These are phyloP conservation scores for Smutsia temminckii DNA, from an alignment of 2,797 vertebrate genomes.

Conservation along the genomic window DNA sequence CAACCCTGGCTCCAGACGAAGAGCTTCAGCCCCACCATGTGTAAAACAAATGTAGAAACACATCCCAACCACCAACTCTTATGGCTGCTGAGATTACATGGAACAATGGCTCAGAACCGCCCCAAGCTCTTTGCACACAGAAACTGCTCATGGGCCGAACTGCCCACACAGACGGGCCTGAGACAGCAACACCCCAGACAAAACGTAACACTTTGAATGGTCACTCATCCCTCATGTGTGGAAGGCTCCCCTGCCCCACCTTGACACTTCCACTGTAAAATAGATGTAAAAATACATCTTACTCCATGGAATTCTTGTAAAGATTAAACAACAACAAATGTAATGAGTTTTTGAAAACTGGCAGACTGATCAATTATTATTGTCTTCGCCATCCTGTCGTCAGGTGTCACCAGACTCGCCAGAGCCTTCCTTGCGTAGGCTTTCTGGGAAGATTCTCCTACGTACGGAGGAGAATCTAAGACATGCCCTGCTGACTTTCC, in stretches of 20 bases:
- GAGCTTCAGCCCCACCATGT: not conserved
- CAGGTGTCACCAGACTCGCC: not conserved
- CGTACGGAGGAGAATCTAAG: not conserved
- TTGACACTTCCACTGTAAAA: not conserved
- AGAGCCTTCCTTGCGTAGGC: not conserved
- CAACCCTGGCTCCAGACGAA: too few species aligned
- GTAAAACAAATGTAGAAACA: not conserved
- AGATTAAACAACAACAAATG: not conserved
- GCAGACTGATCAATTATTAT: too few species aligned
- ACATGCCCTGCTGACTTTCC: rapidly evolving
- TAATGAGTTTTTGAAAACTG: not conserved
- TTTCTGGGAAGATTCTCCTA: rapidly evolving
- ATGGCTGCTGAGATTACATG: not conserved
- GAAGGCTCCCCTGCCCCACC: not conserved
- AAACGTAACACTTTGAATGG: not conserved
- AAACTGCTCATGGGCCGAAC: rapidly evolving
- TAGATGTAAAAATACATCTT: not conserved
- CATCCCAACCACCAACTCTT: too few species aligned
- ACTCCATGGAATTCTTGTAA: not conserved
- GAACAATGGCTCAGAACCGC: rapidly evolving
- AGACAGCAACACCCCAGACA: too few species aligned
- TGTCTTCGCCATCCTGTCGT: not conserved
- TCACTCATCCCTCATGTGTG: not conserved
- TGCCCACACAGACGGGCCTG: too few species aligned
- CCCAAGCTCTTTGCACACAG: rapidly evolving